A percentile compares a stretch with the other conserved stretches of the same genome.
Evolutionary conservation across 2,888 invertebrate species (phyloP).

Genomic region (Palloptera scutellata): DNA sequence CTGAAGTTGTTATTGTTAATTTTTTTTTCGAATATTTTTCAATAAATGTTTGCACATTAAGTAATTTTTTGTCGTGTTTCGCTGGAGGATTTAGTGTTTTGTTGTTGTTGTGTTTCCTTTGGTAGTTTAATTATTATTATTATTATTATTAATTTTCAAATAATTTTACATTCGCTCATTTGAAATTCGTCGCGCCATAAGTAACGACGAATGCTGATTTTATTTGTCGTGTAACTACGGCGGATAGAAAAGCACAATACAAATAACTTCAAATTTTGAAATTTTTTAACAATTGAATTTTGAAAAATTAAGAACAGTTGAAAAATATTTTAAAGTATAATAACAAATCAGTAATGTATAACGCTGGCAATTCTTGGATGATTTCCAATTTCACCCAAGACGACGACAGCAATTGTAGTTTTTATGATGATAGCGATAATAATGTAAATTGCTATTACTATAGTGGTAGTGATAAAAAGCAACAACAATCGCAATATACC

Average conservation of each 20-base stretch:
- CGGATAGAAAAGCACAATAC: no score
- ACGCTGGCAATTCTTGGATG: constrained; percentile 43
- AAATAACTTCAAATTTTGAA: no score
- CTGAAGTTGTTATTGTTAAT: constrained; percentile 25
- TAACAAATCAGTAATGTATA: constrained; percentile 28
- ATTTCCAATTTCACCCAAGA: constrained; percentile 46
- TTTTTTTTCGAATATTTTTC: constrained; percentile 40
- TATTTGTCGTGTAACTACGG: no score
- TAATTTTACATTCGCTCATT: constrained; percentile 50
- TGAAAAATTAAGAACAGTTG: constrained; percentile 8
- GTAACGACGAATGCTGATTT: constrained; percentile 29
- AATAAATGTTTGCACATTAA: constrained; percentile 26
- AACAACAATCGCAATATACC: not conserved
- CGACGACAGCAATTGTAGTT: constrained; percentile 38
- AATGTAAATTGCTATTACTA: constrained; percentile 9
- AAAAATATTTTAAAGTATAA: constrained; percentile 21
- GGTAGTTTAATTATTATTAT: no score
- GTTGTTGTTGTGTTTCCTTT: constrained; percentile 30
- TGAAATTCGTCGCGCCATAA: constrained; percentile 41
- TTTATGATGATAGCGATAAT: constrained; percentile 44
- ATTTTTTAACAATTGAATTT: no score
- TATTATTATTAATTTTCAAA: constrained; percentile 49
- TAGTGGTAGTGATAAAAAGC: not conserved
- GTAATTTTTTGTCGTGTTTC: constrained; percentile 24
- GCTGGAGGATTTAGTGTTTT: constrained; percentile 28